These are phyloP conservation scores for Paramuricea clavata DNA, from an alignment of 92 coral and sea anemone genomes.

Conservation along the genomic window DNA sequence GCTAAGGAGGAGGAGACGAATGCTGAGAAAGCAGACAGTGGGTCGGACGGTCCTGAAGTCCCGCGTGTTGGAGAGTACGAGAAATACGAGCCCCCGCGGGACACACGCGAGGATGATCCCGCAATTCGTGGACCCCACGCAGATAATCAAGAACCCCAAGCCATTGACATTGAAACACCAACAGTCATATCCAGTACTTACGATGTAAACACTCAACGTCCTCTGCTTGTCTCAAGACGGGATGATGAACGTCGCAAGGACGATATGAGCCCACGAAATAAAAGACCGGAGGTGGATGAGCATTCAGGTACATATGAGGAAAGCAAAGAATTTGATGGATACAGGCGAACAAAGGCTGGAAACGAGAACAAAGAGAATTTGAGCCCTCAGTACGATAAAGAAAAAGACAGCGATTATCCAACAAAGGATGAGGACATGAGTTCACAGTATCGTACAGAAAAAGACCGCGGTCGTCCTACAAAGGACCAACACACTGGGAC, in stretches of 20 bases:
- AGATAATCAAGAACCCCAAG: neutral
- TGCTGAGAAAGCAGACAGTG: neutral
- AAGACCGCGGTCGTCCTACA: neutral
- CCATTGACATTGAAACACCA: neutral
- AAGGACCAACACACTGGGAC: neutral
- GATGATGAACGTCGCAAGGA: neutral
- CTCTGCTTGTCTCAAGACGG: constrained; percentile 8
- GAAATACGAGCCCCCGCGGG: constrained; percentile 1
- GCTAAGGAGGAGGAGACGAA: constrained; percentile 22
- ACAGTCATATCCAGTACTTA: neutral
- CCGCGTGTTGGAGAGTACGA: neutral
- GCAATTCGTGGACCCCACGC: neutral
- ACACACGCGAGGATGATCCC: neutral
- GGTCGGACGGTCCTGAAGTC: constrained; percentile 9
- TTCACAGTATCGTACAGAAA: neutral
- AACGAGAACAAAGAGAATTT: neutral
- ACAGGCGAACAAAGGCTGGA: neutral
- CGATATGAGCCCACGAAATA: neutral
- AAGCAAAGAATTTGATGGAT: constrained; percentile 6
- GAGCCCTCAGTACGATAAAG: neutral
- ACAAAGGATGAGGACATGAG: neutral
- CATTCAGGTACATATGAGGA: neutral
- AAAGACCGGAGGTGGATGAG: neutral
- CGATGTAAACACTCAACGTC: constrained; percentile 1
- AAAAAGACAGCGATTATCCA: neutral